Evolutionary conservation across 2,113 vertebrate species (phyloP).

Genomic region (Dipodomys spectabilis): DNA sequence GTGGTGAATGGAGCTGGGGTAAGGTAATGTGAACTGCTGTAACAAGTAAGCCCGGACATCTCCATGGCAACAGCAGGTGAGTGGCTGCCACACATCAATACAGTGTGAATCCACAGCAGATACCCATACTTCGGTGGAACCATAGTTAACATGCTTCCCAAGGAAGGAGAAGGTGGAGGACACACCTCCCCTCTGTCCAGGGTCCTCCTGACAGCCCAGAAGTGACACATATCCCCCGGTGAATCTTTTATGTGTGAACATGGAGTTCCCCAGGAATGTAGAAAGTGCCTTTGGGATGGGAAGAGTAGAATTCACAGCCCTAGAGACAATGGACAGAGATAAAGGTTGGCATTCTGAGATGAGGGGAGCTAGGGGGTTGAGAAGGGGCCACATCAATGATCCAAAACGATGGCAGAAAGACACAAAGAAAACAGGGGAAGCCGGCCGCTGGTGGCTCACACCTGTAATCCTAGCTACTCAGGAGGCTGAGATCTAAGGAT

Average conservation of each 20-base stretch:
- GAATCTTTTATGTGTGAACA: background rate
- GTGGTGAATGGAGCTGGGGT: background rate
- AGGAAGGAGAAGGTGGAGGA: too few relatives aligned
- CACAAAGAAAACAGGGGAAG: background rate
- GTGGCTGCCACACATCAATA: background rate
- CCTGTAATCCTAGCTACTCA: too few relatives aligned
- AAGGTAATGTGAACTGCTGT: background rate
- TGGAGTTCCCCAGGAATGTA: background rate
- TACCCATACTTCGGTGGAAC: background rate
- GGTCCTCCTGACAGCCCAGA: background rate
- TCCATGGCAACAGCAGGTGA: background rate
- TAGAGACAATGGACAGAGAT: background rate
- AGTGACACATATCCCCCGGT: background rate
- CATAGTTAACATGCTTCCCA: too few relatives aligned
- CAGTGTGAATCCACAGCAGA: too few relatives aligned
- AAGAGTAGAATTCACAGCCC: too few relatives aligned
- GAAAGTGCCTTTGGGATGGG: background rate
- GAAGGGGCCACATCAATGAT: background rate
- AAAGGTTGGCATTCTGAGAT: background rate
- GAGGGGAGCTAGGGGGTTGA: background rate
- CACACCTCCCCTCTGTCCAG: background rate
- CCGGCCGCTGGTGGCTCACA: too few relatives aligned
- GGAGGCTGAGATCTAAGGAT: too few relatives aligned
- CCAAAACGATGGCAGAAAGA: background rate
- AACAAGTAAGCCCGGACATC: background rate